Percentiles rank a stretch among this genome's conserved stretches.
Evolutionary conservation across 2,797 vertebrate genomes (phyloP).

Genomic region (Sylvilagus floridanus): DNA sequence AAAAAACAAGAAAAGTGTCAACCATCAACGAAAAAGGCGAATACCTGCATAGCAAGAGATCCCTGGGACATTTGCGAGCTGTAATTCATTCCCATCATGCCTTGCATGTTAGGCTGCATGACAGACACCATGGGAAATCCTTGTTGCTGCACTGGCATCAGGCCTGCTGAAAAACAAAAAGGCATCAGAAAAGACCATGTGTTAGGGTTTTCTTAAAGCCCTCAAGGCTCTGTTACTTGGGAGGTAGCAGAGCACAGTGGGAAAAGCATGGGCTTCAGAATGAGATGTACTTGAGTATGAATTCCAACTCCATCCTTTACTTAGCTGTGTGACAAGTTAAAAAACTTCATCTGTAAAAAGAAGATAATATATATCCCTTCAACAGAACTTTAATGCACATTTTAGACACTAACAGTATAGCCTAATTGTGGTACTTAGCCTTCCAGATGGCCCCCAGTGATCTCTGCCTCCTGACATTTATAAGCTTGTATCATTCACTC

Average conservation of each 20-base stretch:
- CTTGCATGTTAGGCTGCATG: constrained; percentile 97
- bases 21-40: constrained; percentile 53
- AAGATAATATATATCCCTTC: not conserved
- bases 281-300: not conserved
- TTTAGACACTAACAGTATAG: not conserved
- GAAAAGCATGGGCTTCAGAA: constrained; percentile 4
- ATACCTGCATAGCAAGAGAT: constrained; percentile 96
- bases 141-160: constrained; percentile 96
- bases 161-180: constrained; percentile 88
- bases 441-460: not conserved
- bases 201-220: constrained; percentile 51
- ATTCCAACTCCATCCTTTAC: constrained; percentile 33
- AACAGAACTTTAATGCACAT: not conserved
- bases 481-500: not conserved
- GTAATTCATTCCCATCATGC: constrained; percentile 98
- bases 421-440: not conserved
- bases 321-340: not conserved
- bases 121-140: constrained; percentile 96
- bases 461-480: not conserved
- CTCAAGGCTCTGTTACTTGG: not conserved
- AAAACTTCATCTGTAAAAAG: constrained; percentile 46
- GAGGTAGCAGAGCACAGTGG: not conserved
- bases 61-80: constrained; percentile 95
- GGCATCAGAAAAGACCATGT: not conserved
- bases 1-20: constrained; percentile 37